A percentile compares a stretch with the other conserved stretches of the same genome.
Evolutionary conservation across 2,113 vertebrate genomes (phyloP).

Genomic region (Vulpes lagopus): DNA sequence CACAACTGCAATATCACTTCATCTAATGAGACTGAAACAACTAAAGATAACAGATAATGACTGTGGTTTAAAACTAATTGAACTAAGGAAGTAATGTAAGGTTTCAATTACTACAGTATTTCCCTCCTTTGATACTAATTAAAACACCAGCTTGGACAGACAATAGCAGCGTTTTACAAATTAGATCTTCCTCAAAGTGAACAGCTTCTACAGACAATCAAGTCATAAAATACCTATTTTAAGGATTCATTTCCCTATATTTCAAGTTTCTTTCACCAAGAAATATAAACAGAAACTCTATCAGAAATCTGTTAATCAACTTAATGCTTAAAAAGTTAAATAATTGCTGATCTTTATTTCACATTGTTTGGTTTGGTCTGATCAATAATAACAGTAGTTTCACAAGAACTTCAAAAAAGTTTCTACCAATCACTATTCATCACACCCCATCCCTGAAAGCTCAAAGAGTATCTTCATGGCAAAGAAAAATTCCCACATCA

Average conservation of each 20-base stretch:
- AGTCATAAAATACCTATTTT: not conserved
- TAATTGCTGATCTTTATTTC: not conserved
- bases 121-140: slow-evolving; percentile 36
- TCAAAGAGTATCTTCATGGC: not conserved
- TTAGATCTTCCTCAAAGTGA: not conserved
- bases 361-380: not conserved
- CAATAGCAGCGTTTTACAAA: not conserved
- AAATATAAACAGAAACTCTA: slow-evolving; percentile 44
- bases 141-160: slow-evolving; percentile 46
- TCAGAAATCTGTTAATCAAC: slow-evolving; percentile 1
- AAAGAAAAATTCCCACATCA: not conserved
- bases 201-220: not conserved
- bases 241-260: not conserved
- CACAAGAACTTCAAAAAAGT: not conserved
- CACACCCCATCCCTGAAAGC: not conserved
- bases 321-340: slow-evolving; percentile 21
- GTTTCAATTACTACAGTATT: slow-evolving; percentile 25
- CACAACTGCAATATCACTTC: slow-evolving; percentile 40
- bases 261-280: slow-evolving; percentile 45
- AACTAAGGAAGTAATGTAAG: slow-evolving; percentile 48
- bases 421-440: not conserved
- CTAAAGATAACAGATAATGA: slow-evolving; percentile 40
- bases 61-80: slow-evolving; percentile 46
- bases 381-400: not conserved
- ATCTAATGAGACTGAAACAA: slow-evolving; percentile 52